Evolutionary conservation across 1,140 invertebrate genomes (phyloP), one percentile per base, ranked within the genome.

Genomic region (Trichomalopsis sarcophagae): DNA sequence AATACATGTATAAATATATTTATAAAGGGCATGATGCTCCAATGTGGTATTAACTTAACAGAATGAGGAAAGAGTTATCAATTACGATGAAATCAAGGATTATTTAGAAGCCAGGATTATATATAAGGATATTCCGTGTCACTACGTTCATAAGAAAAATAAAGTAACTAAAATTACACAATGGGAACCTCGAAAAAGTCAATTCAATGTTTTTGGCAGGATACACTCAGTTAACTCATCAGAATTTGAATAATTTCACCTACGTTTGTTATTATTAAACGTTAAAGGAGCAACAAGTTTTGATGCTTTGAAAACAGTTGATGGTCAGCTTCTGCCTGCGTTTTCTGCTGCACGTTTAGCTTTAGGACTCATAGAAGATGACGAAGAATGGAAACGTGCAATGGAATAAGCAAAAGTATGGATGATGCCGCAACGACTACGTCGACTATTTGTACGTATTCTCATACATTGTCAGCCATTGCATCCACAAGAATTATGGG

Each of bases 271-370:
- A 36, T 69, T 81, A 69, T 69, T 81, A 11, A 10, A 79, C 21
- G n/a, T 79, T 33, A 62, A 66, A 78, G 92, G 90, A 21, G 89
- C 90, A n/a, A 89, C 80, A 40, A 88, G 81, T 33, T 93, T 92
- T 87, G 40, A 85, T 81, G 47, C 89, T 81, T 76, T 93, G 1
- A 86, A 84, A 88, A 93, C 89, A 55, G 85, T 91, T 33, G 74
- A 93, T 83, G 89, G 86, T 13, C 27, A 76, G 7, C 21, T 86
- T 30, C 87, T 88, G 82, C 7, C 68, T 9, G 89, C 90, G 23
- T 92, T 88, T 84, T 81, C 87, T 82, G 87, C 87, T 69, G 90
- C 92, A 13, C 90, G 89, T 30, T 86, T 75, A 75, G 84, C 82
- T 11, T 7, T 87, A 33, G 87, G 88, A 40, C 69, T 92, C 1